Base-by-base conservation (phyloP, 2,888 invertebrate genomes). In the Sicus ferrugineus region DNA sequence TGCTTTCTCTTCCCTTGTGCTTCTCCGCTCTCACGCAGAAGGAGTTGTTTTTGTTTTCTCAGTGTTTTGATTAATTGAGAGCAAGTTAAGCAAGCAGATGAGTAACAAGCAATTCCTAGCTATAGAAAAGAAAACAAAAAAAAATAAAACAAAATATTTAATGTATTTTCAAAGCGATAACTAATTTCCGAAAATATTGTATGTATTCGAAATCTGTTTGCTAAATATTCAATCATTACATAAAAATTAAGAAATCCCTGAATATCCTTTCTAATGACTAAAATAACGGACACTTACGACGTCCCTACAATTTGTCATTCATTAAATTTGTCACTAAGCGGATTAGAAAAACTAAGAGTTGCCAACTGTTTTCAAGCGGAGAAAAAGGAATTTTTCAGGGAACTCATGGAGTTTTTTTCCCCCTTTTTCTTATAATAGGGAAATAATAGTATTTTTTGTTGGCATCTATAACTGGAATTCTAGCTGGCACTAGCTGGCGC, bases 311-410 rank as follows among this genome's bases (percentile, higher is more conserved):
- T 59, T 67, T 67, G 30, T 28, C 58, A 67, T 67, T 54, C 46
- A 54, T 38, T 54, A 38, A 54, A 31, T 23, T 65, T 65, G 65
- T 66, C 65, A 52, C 11, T 66, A 56, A 66, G 65, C 56, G 42
- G 65, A 66, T 66, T 56, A 38, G n/a, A 14, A 21, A 16, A n/a
- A 59, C 5, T 16, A 28, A 26, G 7, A 2, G 9, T 4, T 19
- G 11, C 42, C 34, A 23, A 3, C 42, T 14, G n/a, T 28, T 56
- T 3, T 11, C 19, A 14, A 46, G 9, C 9, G n/a, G 46, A 46
- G 46, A 16, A 14, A 46, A 19, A 46, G n/a, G 14, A 3, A n/a
- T 38, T 38, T 38, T 14, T 14, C 7, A 38, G 46, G n/a, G 3
- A 3, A 11, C 46, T 3, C 4, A 46, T 19, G 3, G 19, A 46